Base-by-base conservation (phyloP, 2,888 invertebrate species). In the Aphidius colemani region DNA sequence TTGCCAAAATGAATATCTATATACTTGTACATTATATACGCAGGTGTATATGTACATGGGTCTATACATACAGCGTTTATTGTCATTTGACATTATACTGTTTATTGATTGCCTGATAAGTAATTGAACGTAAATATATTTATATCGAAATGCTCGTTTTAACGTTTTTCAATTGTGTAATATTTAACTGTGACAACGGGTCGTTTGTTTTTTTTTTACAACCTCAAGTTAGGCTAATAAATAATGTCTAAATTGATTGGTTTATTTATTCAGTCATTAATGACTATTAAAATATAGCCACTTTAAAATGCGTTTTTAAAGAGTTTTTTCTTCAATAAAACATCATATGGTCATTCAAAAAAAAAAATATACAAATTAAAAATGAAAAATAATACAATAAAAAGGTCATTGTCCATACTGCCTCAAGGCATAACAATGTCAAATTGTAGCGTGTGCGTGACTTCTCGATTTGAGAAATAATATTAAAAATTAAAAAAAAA, bases 361-460 rank as follows among this genome's bases (percentile, higher is more conserved):
- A 56, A 56, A 56, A 58, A 51, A 6, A 39, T 41, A 44, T 43
- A 49, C 9, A 9, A 49, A 30, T 30, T 30, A 30, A 30, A 30
- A 18, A 41, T 59, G 43, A 44, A 60, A 44, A 53, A 56, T 43
- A 53, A 30, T 45, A 50, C 39, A 13, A 58, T 53, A 43, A 58
- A 57, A 53, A 53, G 53, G 53, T 63, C 63, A 53, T 63, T 45
- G 63, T 48, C 59, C 59, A 46, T 53, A 8, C 11, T 30, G 63
- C 63, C 63, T 53, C 45, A 43, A 49, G 63, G 63, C 59, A 59
- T 53, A 63, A 48, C 63, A 63, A 63, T 53, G 63, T 63, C 63
- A 63, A 63, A 59, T 48, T 64, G 57, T 61, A 64, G 61, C 57
- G 46, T 61, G 58, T 61, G 64, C 64, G 61, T 64, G 64, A 67